Evolutionary conservation across 2,888 invertebrate species (phyloP), one percentile per base, ranked within the genome.

Genomic region (Trachelus stipa): DNA sequence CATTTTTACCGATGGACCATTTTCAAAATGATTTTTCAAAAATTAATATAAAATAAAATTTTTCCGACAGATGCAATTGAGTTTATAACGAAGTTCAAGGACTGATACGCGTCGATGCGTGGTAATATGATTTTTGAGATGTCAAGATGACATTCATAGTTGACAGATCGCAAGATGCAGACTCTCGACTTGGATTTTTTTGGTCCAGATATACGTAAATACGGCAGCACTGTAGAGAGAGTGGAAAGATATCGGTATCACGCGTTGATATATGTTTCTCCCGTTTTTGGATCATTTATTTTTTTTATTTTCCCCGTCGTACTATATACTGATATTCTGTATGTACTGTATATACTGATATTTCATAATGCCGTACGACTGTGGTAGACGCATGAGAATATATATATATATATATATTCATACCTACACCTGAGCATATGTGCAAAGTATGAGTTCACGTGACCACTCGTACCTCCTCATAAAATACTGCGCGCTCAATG

Each of bases 41-140:
- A 56, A 23, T 23, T 56, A 9, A 23, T 56, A 1, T 9, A 23
- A 9, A 23, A 40, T 15, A 1, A 23, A 6, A 23, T 9, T 9
- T 2, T 40, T 15, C 0, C 0, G 15, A 9, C 9, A 9, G 2
- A 23, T 9, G 0, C 1, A 40, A 15, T 6, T 40, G 40, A 40
- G 0, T 15, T 15, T 6, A 1, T 1, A 40, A 40, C 15, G 1
- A 6, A 15, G 40, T 40, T 0, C 1, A 6, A 0, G 15, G 40
- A 40, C 6, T 0, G 40, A 15, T 15, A 6, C 1, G 40, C 15
- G 40, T 40, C 15, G 40, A 6, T 15, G 40, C 40, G 40, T 15
- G 15, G 6, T 11, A 15, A 40, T 15, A 15, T 15, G 2, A 6
- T 40, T 40, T 15, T 40, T 15, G 12, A 40, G 4, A 15, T 40